These are phyloP conservation scores for Sphinx pinastri DNA, from an alignment of 2,888 invertebrate species.

Conservation along the genomic window DNA sequence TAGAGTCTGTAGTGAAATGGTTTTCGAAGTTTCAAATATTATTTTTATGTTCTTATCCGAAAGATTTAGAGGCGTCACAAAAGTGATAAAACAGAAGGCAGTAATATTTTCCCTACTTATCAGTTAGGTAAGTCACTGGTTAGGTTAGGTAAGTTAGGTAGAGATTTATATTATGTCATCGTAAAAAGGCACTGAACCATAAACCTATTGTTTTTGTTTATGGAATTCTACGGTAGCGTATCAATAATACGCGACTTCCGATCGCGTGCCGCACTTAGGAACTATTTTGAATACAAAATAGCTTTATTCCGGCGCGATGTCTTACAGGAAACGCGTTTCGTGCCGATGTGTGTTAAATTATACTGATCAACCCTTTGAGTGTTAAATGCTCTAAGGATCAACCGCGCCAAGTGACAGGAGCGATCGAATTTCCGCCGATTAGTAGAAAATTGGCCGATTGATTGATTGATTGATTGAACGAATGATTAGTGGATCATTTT, in stretches of 20 bases:
- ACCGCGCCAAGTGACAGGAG: constrained; percentile 34
- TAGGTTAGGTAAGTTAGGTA: too few relatives aligned
- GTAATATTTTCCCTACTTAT: too few relatives aligned
- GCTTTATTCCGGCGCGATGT: constrained; percentile 53
- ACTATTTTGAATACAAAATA: constrained; percentile 57
- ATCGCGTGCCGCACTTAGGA: constrained; percentile 56
- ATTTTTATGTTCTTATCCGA: too few relatives aligned
- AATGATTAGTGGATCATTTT: constrained; percentile 35
- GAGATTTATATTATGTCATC: too few relatives aligned
- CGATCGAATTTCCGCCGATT: constrained; percentile 58
- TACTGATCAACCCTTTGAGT: constrained; percentile 17
- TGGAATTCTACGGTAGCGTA: constrained; percentile 40
- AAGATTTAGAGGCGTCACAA: too few relatives aligned
- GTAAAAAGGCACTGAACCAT: background rate
- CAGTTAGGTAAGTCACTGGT: too few relatives aligned
- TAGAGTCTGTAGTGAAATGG: too few relatives aligned
- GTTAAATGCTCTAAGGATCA: too few relatives aligned
- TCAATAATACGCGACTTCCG: constrained; percentile 60
- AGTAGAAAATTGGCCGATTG: constrained; percentile 34
- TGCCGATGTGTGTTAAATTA: constrained; percentile 25
- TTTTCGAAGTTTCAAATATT: too few relatives aligned
- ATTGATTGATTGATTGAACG: constrained; percentile 39
- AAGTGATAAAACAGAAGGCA: too few relatives aligned
- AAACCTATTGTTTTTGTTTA: constrained; percentile 29
- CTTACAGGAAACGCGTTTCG: constrained; percentile 58